phyloP scores from a whole-genome alignment of 1,140 invertebrate genomes.

The Pomacea maculata region DNA sequence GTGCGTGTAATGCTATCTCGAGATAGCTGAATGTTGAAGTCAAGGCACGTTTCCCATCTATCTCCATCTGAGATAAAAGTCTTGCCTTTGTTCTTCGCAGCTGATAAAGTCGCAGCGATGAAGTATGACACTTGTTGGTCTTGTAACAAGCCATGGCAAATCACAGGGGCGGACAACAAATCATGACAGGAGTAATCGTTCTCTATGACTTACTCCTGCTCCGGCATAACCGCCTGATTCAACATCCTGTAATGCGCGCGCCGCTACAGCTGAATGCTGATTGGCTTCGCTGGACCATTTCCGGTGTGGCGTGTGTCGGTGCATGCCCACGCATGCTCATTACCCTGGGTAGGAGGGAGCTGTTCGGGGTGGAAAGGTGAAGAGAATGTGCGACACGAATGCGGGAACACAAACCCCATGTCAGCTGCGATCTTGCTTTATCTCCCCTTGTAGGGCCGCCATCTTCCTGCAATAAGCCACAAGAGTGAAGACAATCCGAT shows the following conservation, averaged over 20 bases:
- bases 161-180: too few species aligned
- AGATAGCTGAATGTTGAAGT: too few species aligned
- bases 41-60: too few species aligned
- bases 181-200: too few species aligned
- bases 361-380: slow-evolving; percentile 2
- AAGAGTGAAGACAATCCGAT: background rate
- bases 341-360: background rate
- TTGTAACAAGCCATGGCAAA: too few species aligned
- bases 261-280: background rate
- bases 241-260: slow-evolving; percentile 11
- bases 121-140: too few species aligned
- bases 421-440: slow-evolving; percentile 11
- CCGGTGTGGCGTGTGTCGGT: slow-evolving; percentile 22
- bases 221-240: background rate
- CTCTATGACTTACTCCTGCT: too few species aligned
- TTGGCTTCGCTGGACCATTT: slow-evolving; percentile 22
- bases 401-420: slow-evolving; percentile 20
- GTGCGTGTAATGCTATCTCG: background rate
- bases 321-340: slow-evolving; percentile 20
- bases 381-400: slow-evolving; percentile 19
- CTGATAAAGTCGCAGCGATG: too few species aligned
- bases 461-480: too few species aligned
- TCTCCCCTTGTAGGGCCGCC: background rate
- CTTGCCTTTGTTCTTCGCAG: too few species aligned
- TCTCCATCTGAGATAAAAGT: too few species aligned